A percentile compares a stretch with the other conserved stretches of the same genome.
Conservation (phyloP, 1,140 invertebrate species). For the Bradysia coprophila region DNA sequence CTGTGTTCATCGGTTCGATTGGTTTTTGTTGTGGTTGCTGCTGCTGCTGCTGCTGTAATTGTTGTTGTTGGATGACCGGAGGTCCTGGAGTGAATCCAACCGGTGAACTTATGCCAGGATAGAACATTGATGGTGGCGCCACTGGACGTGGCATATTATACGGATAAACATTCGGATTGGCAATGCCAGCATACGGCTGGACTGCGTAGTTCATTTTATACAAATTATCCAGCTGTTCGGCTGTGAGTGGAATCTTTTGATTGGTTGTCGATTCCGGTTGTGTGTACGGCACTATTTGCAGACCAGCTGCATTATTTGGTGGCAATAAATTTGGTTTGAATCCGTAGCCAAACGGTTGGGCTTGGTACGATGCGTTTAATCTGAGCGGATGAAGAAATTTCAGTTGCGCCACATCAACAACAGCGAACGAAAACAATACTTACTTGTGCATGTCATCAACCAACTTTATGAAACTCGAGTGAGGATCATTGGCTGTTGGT, state of each 20-base stretch:
- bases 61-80: too few species aligned
- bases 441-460: slow-evolving; percentile 33
- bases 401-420: too few species aligned
- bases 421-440: too few species aligned
- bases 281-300: slow-evolving; percentile 16
- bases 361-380: slow-evolving; percentile 7
- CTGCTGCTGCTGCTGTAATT: too few species aligned
- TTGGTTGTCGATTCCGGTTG: slow-evolving; percentile 3
- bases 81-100: too few species aligned
- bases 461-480: slow-evolving; percentile 29
- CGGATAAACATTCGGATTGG: too few species aligned
- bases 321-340: slow-evolving; percentile 6
- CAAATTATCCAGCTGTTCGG: slow-evolving; percentile 16
- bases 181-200: background rate
- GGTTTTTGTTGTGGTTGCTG: too few species aligned
- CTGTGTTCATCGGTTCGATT: too few species aligned
- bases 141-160: too few species aligned
- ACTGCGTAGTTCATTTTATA: slow-evolving; percentile 13
- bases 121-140: too few species aligned
- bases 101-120: too few species aligned
- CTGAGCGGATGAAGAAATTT: too few species aligned
- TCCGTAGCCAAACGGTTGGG: slow-evolving; percentile 6
- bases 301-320: slow-evolving; percentile 5
- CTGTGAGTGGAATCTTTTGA: slow-evolving; percentile 14
- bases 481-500: slow-evolving; percentile 24